phyloP scores from a whole-genome alignment of 2,888 invertebrate species.

The Dasysyrphus tricinctus region DNA sequence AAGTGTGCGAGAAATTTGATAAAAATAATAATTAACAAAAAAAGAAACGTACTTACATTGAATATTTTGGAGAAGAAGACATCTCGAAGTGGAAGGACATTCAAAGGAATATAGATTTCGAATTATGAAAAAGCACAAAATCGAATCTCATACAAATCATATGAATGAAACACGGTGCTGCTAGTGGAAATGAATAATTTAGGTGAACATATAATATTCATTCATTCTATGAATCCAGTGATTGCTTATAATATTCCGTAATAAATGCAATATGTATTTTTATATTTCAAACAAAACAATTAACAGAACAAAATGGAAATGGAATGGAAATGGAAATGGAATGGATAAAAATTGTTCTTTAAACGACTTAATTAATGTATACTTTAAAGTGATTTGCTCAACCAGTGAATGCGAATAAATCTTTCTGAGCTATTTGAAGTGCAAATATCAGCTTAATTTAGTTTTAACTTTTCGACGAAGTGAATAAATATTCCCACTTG shows the following conservation, averaged over 20 bases:
- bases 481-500: too few relatives aligned
- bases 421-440: too few relatives aligned
- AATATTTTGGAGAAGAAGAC: neutral
- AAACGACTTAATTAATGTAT: too few relatives aligned
- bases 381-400: too few relatives aligned
- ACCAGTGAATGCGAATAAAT: too few relatives aligned
- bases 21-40: slow-evolving; percentile 8
- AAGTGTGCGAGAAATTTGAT: slow-evolving; percentile 30
- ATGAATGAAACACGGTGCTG: slow-evolving; percentile 1
- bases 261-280: neutral
- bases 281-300: neutral
- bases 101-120: slow-evolving; percentile 21
- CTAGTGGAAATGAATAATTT: neutral
- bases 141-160: neutral
- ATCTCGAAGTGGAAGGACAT: slow-evolving; percentile 32
- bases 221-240: neutral
- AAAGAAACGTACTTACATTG: slow-evolving; percentile 44
- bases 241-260: neutral
- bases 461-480: too few relatives aligned
- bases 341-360: too few relatives aligned
- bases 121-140: slow-evolving; percentile 8
- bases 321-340: too few relatives aligned
- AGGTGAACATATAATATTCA: neutral
- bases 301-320: neutral
- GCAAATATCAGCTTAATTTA: too few relatives aligned